Evolutionary conservation across 2,888 invertebrate species (phyloP), one percentile per base, ranked within the genome.

Genomic region (Marronus borbonicus): DNA sequence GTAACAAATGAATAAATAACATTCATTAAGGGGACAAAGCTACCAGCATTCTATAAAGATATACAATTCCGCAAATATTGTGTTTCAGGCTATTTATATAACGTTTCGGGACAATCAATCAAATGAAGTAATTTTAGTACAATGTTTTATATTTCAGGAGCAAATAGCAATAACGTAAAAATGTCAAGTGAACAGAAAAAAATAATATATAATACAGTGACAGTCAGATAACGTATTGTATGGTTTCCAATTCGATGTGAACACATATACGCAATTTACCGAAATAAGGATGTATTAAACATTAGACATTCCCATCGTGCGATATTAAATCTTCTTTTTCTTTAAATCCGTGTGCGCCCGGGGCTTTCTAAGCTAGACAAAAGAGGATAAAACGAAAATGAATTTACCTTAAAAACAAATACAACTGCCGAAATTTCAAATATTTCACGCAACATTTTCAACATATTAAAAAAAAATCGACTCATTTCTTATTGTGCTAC

Each of bases 191-290:
- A 31, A 72, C 31, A 36, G 20, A 39, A 58, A 69, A 70, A 72
- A 58, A 72, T 72, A 55, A 72, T 72, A 72, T 72, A 72, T 72
- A 72, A 72, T 72, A 58, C 70, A 72, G 72, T 72, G 72, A 72
- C 72, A 72, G 72, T 58, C 39, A 39, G 55, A 72, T 72, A 58
- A 72, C 55, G 36, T 58, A 72, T 72, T 72, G 58, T 72, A 44
- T n/a, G 39, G 20, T 58, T 72, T 58, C 58, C 72, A 39, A 72
- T 72, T 69, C 69, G 58, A 31, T 72, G 58, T 72, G 50, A 72
- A 55, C 72, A 72, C 49, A 39, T 17, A 49, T 39, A 66, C n/a
- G 20, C 66, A 49, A 49, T 66, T 49, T 66, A 44, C 44, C 17
- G 20, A 66, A 20, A 17, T 20, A 49, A 66, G 49, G 17, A 66